phyloP scores from a whole-genome alignment of 2,797 vertebrate species.

The Fistularia commersonii region DNA sequence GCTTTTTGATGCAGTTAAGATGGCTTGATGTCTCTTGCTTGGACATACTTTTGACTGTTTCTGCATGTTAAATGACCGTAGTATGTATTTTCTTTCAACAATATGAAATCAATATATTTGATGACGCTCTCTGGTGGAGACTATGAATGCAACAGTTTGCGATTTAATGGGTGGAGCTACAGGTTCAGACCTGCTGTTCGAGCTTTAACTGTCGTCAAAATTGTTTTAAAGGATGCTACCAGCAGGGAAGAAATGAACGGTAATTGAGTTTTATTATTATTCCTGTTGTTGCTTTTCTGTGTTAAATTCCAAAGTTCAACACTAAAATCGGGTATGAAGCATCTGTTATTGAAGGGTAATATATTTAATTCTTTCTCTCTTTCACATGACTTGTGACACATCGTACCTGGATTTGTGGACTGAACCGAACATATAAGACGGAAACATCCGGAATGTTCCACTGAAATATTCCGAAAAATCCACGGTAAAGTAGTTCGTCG shows the following conservation, averaged over 20 bases:
- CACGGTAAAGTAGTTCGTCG: slow-evolving; percentile 25
- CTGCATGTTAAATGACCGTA: neutral
- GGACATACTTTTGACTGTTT: neutral
- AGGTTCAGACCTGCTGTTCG: slow-evolving; percentile 55
- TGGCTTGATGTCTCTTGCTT: neutral
- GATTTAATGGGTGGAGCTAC: slow-evolving; percentile 70
- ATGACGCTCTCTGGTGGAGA: slow-evolving; percentile 52
- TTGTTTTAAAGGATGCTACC: slow-evolving; percentile 56
- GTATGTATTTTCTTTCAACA: neutral
- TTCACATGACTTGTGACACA: no score
- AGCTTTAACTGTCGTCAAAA: slow-evolving; percentile 50
- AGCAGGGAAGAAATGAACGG: slow-evolving; percentile 22
- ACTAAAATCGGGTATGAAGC: no score
- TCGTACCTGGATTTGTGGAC: no score
- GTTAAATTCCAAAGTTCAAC: no score
- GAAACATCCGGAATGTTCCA: no score
- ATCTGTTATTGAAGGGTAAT: no score
- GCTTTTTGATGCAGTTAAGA: slow-evolving; percentile 15
- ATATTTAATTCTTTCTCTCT: no score
- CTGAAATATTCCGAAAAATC: no score
- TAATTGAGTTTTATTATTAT: slow-evolving; percentile 3
- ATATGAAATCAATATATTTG: neutral
- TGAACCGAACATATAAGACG: no score
- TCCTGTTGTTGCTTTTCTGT: no score
- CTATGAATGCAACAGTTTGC: slow-evolving; percentile 31